Percentiles rank a stretch among this genome's conserved stretches.
These are phyloP conservation scores for Saccopteryx bilineata DNA, from an alignment of 2,113 vertebrate genomes.

Conservation along the genomic window DNA sequence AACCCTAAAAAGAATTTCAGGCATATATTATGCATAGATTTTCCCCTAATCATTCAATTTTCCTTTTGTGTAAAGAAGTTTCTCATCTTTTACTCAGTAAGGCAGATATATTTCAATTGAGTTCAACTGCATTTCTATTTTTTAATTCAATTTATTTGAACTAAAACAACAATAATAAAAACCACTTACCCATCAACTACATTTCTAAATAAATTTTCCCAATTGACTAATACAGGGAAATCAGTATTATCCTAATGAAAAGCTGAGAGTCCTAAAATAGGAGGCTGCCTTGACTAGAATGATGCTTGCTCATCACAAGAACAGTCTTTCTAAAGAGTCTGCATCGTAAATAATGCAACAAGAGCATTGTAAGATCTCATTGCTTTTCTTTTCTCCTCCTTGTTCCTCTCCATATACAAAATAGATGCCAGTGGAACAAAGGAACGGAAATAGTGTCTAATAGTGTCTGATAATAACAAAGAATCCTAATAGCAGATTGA, in stretches of 20 bases:
- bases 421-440: background rate
- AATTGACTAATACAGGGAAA: background rate
- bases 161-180: background rate
- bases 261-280: background rate
- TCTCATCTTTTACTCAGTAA: background rate
- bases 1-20: background rate
- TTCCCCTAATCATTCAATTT: background rate
- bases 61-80: slow-evolving; percentile 12
- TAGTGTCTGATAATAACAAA: background rate
- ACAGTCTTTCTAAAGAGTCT: background rate
- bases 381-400: background rate
- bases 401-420: background rate
- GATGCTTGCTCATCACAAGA: background rate
- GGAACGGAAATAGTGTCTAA: background rate
- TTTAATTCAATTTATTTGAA: background rate
- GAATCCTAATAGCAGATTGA: background rate
- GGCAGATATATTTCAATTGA: background rate
- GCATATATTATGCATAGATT: background rate
- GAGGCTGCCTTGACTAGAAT: too few relatives aligned
- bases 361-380: background rate
- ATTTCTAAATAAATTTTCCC: background rate
- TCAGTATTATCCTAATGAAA: background rate
- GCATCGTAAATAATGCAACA: background rate
- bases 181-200: background rate
- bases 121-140: slow-evolving; percentile 8